phyloP scores from a whole-genome alignment of 2,113 vertebrate species.

The Tetraodon nigroviridis region DNA sequence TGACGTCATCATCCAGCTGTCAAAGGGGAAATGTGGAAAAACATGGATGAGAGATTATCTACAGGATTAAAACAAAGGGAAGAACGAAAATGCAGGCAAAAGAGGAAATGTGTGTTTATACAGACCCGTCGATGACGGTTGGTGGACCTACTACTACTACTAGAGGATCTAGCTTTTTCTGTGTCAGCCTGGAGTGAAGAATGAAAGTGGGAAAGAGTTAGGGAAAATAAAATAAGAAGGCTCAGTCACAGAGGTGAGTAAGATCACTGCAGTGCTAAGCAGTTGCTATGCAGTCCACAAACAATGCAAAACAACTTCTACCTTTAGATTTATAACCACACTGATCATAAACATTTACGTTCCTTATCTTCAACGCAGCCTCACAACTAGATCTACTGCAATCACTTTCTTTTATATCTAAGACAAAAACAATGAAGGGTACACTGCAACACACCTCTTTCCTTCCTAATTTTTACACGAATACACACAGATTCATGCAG shows the following conservation, averaged over 20 bases:
- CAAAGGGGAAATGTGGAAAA: constrained; percentile 36
- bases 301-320: constrained; percentile 37
- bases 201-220: constrained; percentile 56
- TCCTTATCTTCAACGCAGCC: constrained; percentile 6
- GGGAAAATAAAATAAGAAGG: constrained; percentile 42
- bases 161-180: constrained; percentile 84
- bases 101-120: constrained; percentile 62
- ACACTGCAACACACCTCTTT: neutral
- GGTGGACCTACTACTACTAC: constrained; percentile 72
- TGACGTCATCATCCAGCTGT: constrained; percentile 68
- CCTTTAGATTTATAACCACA: constrained; percentile 31
- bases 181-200: constrained; percentile 85
- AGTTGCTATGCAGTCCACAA: constrained; percentile 31
- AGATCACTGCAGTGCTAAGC: constrained; percentile 19
- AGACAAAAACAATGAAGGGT: neutral
- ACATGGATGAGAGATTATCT: constrained; percentile 43
- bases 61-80: constrained; percentile 14
- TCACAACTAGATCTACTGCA: constrained; percentile 13
- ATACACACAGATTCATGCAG: constrained; percentile 29
- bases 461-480: neutral
- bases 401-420: neutral
- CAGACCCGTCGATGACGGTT: constrained; percentile 83
- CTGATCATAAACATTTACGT: constrained; percentile 23
- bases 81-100: constrained; percentile 32
- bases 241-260: constrained; percentile 5